Evolutionary conservation across 2,888 invertebrate genomes (phyloP).

Genomic region (Oligia fasciuncula): DNA sequence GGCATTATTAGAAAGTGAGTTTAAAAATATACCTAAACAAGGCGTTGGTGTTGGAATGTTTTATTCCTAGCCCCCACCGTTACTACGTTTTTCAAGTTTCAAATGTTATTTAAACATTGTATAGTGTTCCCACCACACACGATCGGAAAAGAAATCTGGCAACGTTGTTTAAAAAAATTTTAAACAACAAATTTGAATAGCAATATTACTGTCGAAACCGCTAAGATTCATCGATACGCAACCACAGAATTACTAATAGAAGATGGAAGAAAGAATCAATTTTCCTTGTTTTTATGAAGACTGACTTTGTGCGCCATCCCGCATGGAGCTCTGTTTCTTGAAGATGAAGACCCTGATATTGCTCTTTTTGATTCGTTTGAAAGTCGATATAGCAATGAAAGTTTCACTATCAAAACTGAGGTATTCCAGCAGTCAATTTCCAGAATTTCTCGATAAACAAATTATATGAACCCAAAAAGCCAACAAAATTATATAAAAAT

Average conservation of each 20-base stretch:
- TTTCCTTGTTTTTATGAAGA: conserved; percentile 12
- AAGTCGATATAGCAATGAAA: conserved; percentile 44
- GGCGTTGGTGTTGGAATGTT: conserved; percentile 3
- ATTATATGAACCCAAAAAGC: not conserved
- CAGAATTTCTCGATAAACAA: conserved; percentile 76
- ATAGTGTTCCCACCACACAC: conserved; percentile 7
- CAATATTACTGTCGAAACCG: conserved; percentile 1
- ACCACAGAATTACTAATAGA: not conserved
- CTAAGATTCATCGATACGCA: conserved; percentile 10
- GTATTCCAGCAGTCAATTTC: conserved; percentile 90
- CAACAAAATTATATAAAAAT: conserved; percentile 57
- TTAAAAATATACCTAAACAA: not conserved
- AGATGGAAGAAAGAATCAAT: not conserved
- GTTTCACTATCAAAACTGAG: conserved; percentile 87
- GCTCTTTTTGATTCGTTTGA: conserved; percentile 25
- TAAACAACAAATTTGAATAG: not conserved
- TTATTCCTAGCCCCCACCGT: not conserved
- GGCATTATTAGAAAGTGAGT: not conserved
- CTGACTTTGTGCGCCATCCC: not conserved
- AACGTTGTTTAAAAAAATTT: conserved; percentile 17
- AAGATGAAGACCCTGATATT: conserved; percentile 6
- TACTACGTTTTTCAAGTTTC: conserved; percentile 30
- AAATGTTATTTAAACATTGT: conserved; percentile 51
- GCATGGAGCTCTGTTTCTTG: not conserved
- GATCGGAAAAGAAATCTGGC: conserved; percentile 3